phyloP scores from a whole-genome alignment of 2,797 vertebrate genomes.

The Enteromius paludinosus region DNA sequence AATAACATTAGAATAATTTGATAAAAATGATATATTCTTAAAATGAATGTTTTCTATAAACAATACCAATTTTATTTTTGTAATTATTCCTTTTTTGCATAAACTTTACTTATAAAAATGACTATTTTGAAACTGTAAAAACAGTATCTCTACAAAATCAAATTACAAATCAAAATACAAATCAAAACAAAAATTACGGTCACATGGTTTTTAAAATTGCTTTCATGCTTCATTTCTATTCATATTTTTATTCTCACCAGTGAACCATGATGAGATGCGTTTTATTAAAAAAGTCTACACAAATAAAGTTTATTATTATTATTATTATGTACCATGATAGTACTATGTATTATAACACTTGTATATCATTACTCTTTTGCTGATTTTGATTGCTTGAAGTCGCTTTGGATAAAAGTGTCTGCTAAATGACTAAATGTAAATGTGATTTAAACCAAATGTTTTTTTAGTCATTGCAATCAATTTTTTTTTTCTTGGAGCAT shows the following conservation, averaged over 20 bases:
- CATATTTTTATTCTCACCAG: background rate
- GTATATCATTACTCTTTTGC: too few relatives aligned
- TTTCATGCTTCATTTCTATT: background rate
- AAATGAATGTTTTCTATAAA: background rate
- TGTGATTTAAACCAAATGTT: background rate
- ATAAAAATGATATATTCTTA: background rate
- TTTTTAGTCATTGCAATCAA: background rate
- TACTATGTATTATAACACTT: background rate
- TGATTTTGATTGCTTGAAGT: too few relatives aligned
- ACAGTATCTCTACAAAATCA: background rate
- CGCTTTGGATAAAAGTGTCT: too few relatives aligned
- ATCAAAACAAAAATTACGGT: too few relatives aligned
- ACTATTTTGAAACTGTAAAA: background rate
- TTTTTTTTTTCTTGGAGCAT: background rate
- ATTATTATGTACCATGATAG: background rate
- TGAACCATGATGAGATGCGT: background rate
- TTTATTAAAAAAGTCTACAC: background rate
- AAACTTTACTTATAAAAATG: background rate
- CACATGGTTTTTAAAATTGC: background rate
- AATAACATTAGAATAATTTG: background rate
- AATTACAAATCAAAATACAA: too few relatives aligned
- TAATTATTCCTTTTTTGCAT: background rate
- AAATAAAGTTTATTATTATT: slow-evolving; percentile 3
- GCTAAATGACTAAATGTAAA: too few relatives aligned
- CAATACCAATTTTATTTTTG: background rate